Evolutionary conservation across 2,113 vertebrate species (phyloP), one percentile per base, ranked within the genome.

Genomic region (Mixornis gularis): DNA sequence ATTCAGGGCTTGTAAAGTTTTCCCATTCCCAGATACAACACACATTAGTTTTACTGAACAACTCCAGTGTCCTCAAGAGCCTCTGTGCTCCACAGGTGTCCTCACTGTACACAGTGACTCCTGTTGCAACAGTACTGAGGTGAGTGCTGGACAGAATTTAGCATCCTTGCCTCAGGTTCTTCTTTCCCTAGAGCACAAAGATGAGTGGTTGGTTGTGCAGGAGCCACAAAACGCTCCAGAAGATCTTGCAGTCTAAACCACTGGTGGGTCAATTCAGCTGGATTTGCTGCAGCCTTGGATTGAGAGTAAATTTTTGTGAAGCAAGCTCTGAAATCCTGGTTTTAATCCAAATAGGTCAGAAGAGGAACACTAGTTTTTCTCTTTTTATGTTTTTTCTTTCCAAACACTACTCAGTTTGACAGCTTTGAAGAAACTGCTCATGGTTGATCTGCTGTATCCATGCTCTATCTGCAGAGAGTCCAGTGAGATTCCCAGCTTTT

Each of bases 21-120:
- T 46, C n/a, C 27, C 38, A 2, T 69, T 58, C 58, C 69, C 49
- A 26, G 19, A 4, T 64, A 41, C 24, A 40, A 9, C 11, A 34
- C 13, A 58, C 1, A 1, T 63, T 19, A 6, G 3, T 71, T 86
- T 70, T 71, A 52, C 32, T 2, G 0, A 83, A 51, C 30, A 32
- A 4, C 21, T 64, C 10, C 9, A 5, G n/a, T 21, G 52, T 68
- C 36, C 41, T 78, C 3, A 2, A 27, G 26, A 79, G n/a, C 12
- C 32, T 77, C 68, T 51, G 46, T 65, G 16, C 46, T 79, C 63
- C 21, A 7, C 1, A 49, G 27, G 36, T 52, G n/a, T 36, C 53
- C 25, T 22, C 9, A 58, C 6, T 1, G 0, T 16, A 34, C 20
- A 3, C 3, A n/a, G 21, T 25, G 63, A 53, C 16, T 72, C 16